These are phyloP conservation scores for Araneus ventricosus DNA, from an alignment of 1,140 invertebrate species.

Conservation along the genomic window DNA sequence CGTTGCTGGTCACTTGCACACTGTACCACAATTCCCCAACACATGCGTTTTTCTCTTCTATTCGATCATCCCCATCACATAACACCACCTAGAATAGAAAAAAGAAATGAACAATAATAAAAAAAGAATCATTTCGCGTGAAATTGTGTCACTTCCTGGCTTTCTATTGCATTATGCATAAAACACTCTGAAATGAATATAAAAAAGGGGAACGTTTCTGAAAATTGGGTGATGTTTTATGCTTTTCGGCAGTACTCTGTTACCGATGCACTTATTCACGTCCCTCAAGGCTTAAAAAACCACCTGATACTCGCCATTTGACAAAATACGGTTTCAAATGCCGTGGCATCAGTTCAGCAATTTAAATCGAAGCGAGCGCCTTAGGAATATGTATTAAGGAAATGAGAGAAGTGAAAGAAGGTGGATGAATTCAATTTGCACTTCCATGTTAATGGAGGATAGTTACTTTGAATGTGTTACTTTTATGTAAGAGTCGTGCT, in stretches of 20 bases:
- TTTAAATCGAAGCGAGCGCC: not conserved
- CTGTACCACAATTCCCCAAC: constrained; percentile 68
- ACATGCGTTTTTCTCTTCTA: not conserved
- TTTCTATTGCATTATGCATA: constrained; percentile 55
- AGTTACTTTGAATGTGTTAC: not conserved
- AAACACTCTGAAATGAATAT: not conserved
- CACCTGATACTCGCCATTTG: not conserved
- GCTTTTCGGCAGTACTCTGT: constrained; percentile 10
- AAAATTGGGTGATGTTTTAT: constrained; percentile 19
- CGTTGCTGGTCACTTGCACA: constrained; percentile 79
- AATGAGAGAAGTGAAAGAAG: not conserved
- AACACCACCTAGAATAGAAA: constrained; percentile 43
- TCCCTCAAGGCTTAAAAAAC: not conserved
- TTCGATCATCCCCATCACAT: constrained; percentile 37
- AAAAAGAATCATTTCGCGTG: constrained; percentile 14
- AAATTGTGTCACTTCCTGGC: constrained; percentile 67
- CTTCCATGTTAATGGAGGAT: not conserved
- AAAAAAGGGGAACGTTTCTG: not conserved
- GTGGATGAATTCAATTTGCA: constrained; percentile 16
- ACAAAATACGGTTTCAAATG: not conserved
- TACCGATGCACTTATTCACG: constrained; percentile 4
- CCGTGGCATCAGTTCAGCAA: not conserved
- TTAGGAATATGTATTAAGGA: not conserved
- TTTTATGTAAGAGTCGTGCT: constrained; percentile 4
- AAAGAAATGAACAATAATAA: not conserved